A percentile compares a stretch with the other conserved stretches of the same genome.
Evolutionary conservation across 2,888 invertebrate genomes (phyloP).

Genomic region (Platypus cylindrus): DNA sequence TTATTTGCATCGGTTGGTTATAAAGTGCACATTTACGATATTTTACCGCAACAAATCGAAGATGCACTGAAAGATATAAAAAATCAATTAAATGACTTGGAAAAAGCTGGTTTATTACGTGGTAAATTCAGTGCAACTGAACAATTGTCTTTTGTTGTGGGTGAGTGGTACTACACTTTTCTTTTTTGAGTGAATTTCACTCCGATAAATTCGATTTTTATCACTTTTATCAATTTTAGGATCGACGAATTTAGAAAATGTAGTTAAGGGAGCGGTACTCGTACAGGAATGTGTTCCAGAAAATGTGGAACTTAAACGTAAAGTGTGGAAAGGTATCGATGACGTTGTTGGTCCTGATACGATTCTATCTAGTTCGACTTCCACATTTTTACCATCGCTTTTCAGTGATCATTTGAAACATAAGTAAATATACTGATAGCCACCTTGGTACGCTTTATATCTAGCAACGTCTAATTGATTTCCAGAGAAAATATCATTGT

Average conservation of each 20-base stretch:
- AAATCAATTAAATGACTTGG: constrained; percentile 55
- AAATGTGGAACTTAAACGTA: constrained; percentile 67
- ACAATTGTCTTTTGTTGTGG: constrained; percentile 66
- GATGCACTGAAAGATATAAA: constrained; percentile 63
- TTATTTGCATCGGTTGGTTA: constrained; percentile 88
- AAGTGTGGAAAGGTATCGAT: constrained; percentile 69
- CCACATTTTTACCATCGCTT: constrained; percentile 79
- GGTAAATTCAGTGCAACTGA: constrained; percentile 61
- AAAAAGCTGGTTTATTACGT: constrained; percentile 58
- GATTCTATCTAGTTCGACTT: constrained; percentile 86
- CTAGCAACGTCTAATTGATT: too few species aligned
- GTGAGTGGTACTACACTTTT: constrained; percentile 29
- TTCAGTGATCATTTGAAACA: constrained; percentile 74
- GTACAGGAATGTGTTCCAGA: constrained; percentile 94
- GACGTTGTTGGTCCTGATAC: constrained; percentile 58
- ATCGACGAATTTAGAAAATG: constrained; percentile 52
- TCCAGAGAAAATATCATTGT: constrained; percentile 53
- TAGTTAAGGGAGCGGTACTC: constrained; percentile 63
- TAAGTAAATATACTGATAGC: constrained; percentile 27
- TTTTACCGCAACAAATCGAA: constrained; percentile 59
- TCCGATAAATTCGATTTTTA: too few species aligned
- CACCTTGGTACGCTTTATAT: neutral
- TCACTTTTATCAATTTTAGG: constrained; percentile 33
- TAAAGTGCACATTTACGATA: constrained; percentile 76
- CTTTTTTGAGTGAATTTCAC: neutral